Evolutionary conservation across 2,888 invertebrate genomes (phyloP).

Genomic region (Drosophila kambysellisi): DNA sequence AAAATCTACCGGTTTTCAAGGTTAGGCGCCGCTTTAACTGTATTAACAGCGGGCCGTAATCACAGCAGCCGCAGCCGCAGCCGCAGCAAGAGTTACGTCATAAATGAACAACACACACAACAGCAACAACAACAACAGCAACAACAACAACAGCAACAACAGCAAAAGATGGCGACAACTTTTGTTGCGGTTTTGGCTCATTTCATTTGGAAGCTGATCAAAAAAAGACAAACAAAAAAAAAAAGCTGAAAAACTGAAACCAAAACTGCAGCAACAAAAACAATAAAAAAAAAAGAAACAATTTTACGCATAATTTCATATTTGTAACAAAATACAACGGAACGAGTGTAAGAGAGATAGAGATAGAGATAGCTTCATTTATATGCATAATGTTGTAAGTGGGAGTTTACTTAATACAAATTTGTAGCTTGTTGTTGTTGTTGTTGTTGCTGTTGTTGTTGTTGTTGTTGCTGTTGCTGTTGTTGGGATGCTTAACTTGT

Average conservation of each 20-base stretch:
- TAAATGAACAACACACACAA: conserved; percentile 62
- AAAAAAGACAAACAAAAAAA: conserved; percentile 6
- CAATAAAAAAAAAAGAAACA: conserved; percentile 36
- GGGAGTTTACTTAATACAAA: conserved; percentile 63
- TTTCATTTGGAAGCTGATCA: conserved; percentile 63
- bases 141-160: conserved; percentile 20
- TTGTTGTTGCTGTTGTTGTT: conserved; percentile 33
- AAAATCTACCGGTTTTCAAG: conserved; percentile 79
- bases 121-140: conserved; percentile 27
- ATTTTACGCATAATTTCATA: conserved; percentile 80
- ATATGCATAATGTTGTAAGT: conserved; percentile 72
- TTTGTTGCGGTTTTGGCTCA: conserved; percentile 78
- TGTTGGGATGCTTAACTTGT: conserved; percentile 60
- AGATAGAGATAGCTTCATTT: conserved; percentile 33
- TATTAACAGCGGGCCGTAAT: conserved; percentile 78
- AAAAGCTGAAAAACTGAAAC: conserved; percentile 39
- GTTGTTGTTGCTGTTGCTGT: conserved; percentile 40
- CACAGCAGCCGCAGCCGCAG: conserved; percentile 68
- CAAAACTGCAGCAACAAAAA: conserved; percentile 57
- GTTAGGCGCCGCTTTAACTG: conserved; percentile 78
- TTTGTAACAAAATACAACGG: conserved; percentile 71
- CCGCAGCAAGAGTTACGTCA: conserved; percentile 79
- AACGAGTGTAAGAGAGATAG: conserved; percentile 3
- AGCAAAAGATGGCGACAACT: conserved; percentile 55
- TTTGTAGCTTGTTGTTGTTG: conserved; percentile 27